A percentile compares a stretch with the other conserved stretches of the same genome.
These are phyloP conservation scores for Ctenomys sociabilis DNA, from an alignment of 2,113 vertebrate species.

Conservation along the genomic window DNA sequence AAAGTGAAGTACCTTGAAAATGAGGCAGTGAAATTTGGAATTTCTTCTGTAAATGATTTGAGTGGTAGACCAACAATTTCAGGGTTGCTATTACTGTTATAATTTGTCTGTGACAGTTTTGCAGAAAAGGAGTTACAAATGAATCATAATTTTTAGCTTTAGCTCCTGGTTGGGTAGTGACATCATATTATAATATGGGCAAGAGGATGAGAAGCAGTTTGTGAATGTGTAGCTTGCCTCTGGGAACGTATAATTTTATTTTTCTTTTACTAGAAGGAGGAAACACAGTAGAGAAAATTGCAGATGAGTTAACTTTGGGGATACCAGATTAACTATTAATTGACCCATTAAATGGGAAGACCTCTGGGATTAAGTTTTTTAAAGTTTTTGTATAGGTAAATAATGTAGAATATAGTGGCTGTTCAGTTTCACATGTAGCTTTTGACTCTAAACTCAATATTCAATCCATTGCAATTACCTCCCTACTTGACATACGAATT, in stretches of 20 bases:
- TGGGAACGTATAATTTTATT: background rate
- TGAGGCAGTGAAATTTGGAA: background rate
- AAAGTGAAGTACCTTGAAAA: background rate
- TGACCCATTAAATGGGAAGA: background rate
- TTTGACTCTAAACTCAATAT: background rate
- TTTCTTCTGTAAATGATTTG: constrained; percentile 12
- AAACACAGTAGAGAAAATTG: background rate
- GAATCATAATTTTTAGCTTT: background rate
- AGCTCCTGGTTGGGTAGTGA: background rate
- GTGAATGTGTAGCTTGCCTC: background rate
- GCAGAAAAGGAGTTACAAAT: background rate
- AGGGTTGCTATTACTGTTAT: constrained; percentile 39
- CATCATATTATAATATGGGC: background rate
- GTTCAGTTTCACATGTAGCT: background rate
- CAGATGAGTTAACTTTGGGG: background rate
- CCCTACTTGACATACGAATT: background rate
- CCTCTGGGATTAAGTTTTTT: background rate
- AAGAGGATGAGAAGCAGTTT: background rate
- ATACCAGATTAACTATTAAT: background rate
- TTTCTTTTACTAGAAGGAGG: background rate
- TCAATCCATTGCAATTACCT: background rate
- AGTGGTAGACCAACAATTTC: background rate
- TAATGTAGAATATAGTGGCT: background rate
- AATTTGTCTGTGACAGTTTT: background rate
- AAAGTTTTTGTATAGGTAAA: background rate